A percentile compares a stretch with the other conserved stretches of the same genome.
Evolutionary conservation across 2,888 invertebrate genomes (phyloP).

Genomic region (Drosophila sordidapex): DNA sequence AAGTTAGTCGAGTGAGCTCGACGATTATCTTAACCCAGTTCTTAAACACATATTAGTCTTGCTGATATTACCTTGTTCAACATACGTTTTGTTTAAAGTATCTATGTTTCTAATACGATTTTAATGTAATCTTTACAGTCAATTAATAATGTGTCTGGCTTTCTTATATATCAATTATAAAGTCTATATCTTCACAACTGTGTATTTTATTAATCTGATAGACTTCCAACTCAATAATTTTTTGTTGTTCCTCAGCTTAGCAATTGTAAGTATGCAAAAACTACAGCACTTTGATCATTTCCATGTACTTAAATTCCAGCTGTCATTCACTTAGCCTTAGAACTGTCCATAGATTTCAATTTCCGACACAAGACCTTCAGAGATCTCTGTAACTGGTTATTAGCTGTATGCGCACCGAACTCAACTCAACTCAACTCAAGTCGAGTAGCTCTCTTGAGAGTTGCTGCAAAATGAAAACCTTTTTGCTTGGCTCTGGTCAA

Average conservation of each 20-base stretch:
- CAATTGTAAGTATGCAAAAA: not conserved
- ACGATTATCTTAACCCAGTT: not conserved
- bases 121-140: not conserved
- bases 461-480: conserved; percentile 50
- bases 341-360: conserved; percentile 30
- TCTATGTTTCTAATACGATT: not conserved
- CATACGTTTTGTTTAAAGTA: not conserved
- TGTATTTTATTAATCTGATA: not conserved
- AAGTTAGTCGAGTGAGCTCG: not conserved
- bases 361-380: conserved; percentile 61
- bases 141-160: not conserved
- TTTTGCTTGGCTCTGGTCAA: conserved; percentile 25
- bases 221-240: not conserved
- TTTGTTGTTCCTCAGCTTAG: not conserved
- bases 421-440: conserved; percentile 7
- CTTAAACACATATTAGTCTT: not conserved
- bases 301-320: conserved; percentile 19
- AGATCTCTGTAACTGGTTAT: conserved; percentile 51
- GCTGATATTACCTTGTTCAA: not conserved
- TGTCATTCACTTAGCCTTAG: conserved; percentile 23
- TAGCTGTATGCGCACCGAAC: conserved; percentile 15
- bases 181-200: not conserved
- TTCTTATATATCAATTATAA: not conserved
- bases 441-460: conserved; percentile 46
- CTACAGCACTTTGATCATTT: not conserved